A percentile compares a stretch with the other conserved stretches of the same genome.
These are phyloP conservation scores for Cerastoderma edule DNA, from an alignment of 2,888 invertebrate genomes.

Conservation along the genomic window DNA sequence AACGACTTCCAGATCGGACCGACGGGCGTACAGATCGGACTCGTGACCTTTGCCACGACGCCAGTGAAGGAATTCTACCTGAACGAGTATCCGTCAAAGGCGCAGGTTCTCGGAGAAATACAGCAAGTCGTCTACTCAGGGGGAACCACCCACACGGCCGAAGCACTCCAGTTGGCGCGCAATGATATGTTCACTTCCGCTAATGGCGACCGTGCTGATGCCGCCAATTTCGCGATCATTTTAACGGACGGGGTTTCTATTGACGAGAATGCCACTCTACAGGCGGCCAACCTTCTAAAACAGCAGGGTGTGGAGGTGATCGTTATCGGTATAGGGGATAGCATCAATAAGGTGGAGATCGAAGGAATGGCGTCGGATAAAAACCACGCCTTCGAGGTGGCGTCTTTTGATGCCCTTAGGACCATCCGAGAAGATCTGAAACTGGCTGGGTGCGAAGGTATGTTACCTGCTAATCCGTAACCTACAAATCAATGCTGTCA, in stretches of 20 bases:
- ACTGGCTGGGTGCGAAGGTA: slow-evolving; percentile 48
- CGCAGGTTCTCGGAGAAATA: slow-evolving; percentile 53
- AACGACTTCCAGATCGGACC: slow-evolving; percentile 64
- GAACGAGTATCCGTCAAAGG: slow-evolving; percentile 61
- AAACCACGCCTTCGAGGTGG: slow-evolving; percentile 49
- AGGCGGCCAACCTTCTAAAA: slow-evolving; percentile 56
- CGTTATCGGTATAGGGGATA: slow-evolving; percentile 65
- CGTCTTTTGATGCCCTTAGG: slow-evolving; percentile 44
- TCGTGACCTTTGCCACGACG: slow-evolving; percentile 65
- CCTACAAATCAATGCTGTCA: not conserved
- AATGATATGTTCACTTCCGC: slow-evolving; percentile 52
- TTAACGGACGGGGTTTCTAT: slow-evolving; percentile 65
- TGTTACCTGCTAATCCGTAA: not conserved
- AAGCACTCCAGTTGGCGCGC: slow-evolving; percentile 57
- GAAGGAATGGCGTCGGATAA: slow-evolving; percentile 57
- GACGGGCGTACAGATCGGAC: slow-evolving; percentile 65
- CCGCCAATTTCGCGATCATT: slow-evolving; percentile 60
- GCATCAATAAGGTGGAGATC: slow-evolving; percentile 60
- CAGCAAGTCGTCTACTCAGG: slow-evolving; percentile 57
- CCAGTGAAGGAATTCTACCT: slow-evolving; percentile 65
- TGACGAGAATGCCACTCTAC: slow-evolving; percentile 47
- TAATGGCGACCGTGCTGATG: slow-evolving; percentile 54
- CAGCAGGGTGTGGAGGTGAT: slow-evolving; percentile 54
- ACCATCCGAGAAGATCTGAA: slow-evolving; percentile 38
- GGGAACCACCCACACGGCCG: slow-evolving; percentile 62